Evolutionary conservation across 2,888 invertebrate genomes (phyloP), one percentile per base, ranked within the genome.

Genomic region (Cabera pusaria): DNA sequence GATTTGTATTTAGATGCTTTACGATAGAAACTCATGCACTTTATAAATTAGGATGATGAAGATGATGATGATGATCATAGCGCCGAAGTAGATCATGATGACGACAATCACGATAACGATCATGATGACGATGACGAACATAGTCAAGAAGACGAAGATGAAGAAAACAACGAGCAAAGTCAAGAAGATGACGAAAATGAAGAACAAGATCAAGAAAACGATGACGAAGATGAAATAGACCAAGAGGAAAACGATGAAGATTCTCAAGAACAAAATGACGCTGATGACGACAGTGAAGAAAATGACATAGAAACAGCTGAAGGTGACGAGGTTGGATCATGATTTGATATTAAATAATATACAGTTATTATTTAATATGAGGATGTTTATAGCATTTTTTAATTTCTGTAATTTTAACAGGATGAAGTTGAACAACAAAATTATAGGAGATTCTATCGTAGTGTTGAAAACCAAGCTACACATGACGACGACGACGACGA

Each of bases 11-110:
- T 3, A 20, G 3, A 1, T 18, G 18, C 0, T 24, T 9, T 23
- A 16, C 22, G 23, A 19, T 27, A 29, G 18, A 29, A 27, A 40
- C 37, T 37, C 12, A 14, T 25, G n/a, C 5, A 20, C 34, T 44
- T 33, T 59, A 42, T 49, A 46, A 62, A 63, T 17, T 64, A 76
- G 46, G 72, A 78, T 35, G 70, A 67, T 39, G 66, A 72, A 38
- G 63, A 66, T 12, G 61, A 64, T 22, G 42, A 48, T 17, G 54
- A 39, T 54, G 64, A 74, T 21, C 59, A 67, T 9, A 48, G 50
- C 29, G 42, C 24, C 27, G 55, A 53, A 35, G 10, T 50, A 33
- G 67, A 76, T 19, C 62, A 72, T 44, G 65, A 80, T 19, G 78
- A 60, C 5, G 60, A 68, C 54, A 44, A 53, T n/a, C 41, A 52